A percentile compares a stretch with the other conserved stretches of the same genome.
Conservation (phyloP, 2,797 vertebrate species). For the Tragelaphus oryx region DNA sequence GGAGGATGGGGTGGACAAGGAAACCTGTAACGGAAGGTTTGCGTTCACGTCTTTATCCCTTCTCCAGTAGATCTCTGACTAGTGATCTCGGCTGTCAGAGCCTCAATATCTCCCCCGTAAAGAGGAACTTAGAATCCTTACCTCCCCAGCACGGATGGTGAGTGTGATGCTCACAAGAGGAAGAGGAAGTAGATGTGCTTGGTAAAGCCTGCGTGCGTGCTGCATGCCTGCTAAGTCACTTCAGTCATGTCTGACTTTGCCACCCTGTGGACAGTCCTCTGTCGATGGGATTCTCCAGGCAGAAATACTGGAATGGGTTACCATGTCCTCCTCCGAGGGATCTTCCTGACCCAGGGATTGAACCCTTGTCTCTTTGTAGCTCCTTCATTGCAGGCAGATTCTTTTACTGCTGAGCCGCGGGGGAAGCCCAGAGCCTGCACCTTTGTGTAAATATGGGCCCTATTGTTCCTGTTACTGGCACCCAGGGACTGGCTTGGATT, state of each 20-base stretch:
- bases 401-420: background rate
- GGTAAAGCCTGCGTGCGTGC: background rate
- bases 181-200: background rate
- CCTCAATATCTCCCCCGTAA: background rate
- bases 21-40: background rate
- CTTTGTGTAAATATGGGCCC: background rate
- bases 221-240: background rate
- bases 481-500: background rate
- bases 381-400: background rate
- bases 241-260: background rate
- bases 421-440: background rate
- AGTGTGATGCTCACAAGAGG: background rate
- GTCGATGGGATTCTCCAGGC: background rate
- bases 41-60: background rate
- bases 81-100: background rate
- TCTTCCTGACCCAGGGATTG: background rate
- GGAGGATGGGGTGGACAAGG: background rate
- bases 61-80: background rate
- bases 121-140: background rate
- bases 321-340: background rate
- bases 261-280: background rate
- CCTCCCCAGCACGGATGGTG: background rate
- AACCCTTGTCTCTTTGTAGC: background rate
- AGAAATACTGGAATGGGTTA: background rate
- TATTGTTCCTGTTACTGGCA: constrained; percentile 5